Percentiles rank a stretch among this genome's conserved stretches.
phyloP scores from a whole-genome alignment of 2,797 vertebrate species.

The Pelochelys cantorii region DNA sequence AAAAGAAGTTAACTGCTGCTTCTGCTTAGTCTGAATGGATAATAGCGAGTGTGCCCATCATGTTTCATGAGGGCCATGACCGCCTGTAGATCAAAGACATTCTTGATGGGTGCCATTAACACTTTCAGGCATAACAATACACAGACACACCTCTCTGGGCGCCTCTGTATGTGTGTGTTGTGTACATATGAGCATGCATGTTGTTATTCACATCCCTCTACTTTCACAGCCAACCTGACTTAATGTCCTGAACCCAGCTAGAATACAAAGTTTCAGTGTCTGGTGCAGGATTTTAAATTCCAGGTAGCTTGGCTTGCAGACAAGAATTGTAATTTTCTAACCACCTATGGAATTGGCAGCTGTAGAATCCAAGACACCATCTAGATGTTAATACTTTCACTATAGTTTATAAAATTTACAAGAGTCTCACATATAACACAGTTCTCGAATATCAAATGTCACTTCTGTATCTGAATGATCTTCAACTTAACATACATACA shows the following conservation, averaged over 20 bases:
- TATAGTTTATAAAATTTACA: not conserved
- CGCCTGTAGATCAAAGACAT: not conserved
- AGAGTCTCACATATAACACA: not conserved
- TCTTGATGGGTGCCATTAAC: not conserved
- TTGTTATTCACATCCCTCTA: not conserved
- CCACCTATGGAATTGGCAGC: not conserved
- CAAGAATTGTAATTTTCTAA: not conserved
- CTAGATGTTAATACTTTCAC: not conserved
- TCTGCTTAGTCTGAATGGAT: not conserved
- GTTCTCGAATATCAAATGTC: slow-evolving; percentile 26
- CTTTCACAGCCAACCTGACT: not conserved
- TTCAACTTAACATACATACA: not conserved
- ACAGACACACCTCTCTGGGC: not conserved
- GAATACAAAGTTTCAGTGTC: not conserved
- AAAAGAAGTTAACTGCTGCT: not conserved
- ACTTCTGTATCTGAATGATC: not conserved
- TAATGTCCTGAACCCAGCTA: not conserved
- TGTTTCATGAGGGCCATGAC: not conserved
- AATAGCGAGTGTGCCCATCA: not conserved
- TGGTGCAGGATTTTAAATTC: not conserved
- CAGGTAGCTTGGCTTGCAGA: not conserved
- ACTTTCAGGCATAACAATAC: not conserved
- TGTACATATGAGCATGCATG: not conserved
- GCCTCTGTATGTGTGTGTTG: not conserved
- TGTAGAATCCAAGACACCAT: not conserved